phyloP scores from a whole-genome alignment of 2,888 invertebrate genomes.

The Hoplodrina blanda region DNA sequence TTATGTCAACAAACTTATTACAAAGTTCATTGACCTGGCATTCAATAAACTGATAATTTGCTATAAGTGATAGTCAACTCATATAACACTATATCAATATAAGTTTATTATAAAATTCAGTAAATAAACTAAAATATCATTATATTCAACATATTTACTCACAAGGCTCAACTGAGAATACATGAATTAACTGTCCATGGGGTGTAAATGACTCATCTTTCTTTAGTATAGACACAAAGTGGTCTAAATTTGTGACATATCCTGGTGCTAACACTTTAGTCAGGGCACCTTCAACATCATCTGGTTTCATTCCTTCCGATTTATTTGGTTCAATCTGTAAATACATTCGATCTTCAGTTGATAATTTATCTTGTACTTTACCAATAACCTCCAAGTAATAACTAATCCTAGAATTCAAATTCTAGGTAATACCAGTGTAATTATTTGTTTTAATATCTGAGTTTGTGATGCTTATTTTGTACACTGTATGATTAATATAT shows the following conservation, averaged over 20 bases:
- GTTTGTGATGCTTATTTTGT: background rate
- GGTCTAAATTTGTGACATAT: conserved; percentile 93
- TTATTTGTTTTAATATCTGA: background rate
- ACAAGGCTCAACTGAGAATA: conserved; percentile 89
- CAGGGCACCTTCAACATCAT: conserved; percentile 93
- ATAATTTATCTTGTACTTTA: background rate
- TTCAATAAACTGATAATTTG: conserved; percentile 6
- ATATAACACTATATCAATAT: background rate
- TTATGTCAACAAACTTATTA: conserved; percentile 22
- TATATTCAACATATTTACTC: conserved; percentile 62
- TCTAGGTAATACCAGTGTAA: background rate
- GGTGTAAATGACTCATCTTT: conserved; percentile 95
- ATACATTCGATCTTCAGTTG: background rate
- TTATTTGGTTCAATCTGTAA: conserved; percentile 89
- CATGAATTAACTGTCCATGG: conserved; percentile 92
- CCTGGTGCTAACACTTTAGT: conserved; percentile 93
- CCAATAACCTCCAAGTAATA: conserved; percentile 28
- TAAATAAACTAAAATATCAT: background rate
- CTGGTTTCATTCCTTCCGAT: conserved; percentile 92
- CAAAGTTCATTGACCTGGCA: conserved; percentile 24
- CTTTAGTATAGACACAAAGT: conserved; percentile 92
- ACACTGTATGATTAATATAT: background rate
- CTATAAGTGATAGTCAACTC: conserved; percentile 11
- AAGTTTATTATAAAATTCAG: background rate
- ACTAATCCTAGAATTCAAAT: background rate